Percentiles rank a stretch among this genome's conserved stretches.
Conservation (phyloP, 2,888 invertebrate genomes). For the Xiphydria camelus region DNA sequence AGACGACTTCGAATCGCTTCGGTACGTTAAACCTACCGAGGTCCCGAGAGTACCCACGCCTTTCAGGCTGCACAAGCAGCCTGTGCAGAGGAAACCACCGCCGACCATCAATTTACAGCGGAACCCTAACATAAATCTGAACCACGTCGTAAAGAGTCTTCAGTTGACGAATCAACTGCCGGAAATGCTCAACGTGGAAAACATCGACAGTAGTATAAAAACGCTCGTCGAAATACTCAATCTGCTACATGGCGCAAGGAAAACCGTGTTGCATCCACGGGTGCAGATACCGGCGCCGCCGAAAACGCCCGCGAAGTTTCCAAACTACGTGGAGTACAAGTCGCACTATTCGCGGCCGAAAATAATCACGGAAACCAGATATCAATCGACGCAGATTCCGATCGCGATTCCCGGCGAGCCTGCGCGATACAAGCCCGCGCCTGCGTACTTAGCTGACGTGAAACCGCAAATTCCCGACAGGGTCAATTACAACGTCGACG, state of each 20-base stretch:
- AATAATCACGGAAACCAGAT: conserved; percentile 47
- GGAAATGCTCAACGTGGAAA: conserved; percentile 74
- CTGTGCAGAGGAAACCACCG: background rate
- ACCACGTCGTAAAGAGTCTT: conserved; percentile 70
- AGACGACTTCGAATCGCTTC: conserved; percentile 34
- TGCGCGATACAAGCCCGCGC: conserved; percentile 15
- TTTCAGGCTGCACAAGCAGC: conserved; percentile 10
- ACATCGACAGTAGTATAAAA: conserved; percentile 77
- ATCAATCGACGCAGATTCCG: conserved; percentile 42
- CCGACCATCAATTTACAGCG: conserved; percentile 29
- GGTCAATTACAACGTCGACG: conserved; percentile 12
- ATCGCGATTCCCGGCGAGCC: conserved; percentile 16
- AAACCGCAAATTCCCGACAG: conserved; percentile 15
- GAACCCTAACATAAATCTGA: conserved; percentile 56
- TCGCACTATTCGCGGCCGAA: conserved; percentile 35
- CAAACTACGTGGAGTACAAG: conserved; percentile 20
- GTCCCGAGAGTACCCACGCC: conserved; percentile 9
- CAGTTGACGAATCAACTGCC: conserved; percentile 78
- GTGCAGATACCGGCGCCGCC: conserved; percentile 7
- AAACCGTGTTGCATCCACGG: conserved; percentile 49
- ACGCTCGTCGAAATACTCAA: conserved; percentile 76
- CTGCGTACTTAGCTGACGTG: conserved; percentile 24
- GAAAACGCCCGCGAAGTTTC: background rate
- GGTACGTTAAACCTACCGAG: conserved; percentile 35
- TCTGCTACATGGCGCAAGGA: conserved; percentile 64